Evolutionary conservation across 2,888 invertebrate genomes (phyloP).

Genomic region (Corythucha ciliata): DNA sequence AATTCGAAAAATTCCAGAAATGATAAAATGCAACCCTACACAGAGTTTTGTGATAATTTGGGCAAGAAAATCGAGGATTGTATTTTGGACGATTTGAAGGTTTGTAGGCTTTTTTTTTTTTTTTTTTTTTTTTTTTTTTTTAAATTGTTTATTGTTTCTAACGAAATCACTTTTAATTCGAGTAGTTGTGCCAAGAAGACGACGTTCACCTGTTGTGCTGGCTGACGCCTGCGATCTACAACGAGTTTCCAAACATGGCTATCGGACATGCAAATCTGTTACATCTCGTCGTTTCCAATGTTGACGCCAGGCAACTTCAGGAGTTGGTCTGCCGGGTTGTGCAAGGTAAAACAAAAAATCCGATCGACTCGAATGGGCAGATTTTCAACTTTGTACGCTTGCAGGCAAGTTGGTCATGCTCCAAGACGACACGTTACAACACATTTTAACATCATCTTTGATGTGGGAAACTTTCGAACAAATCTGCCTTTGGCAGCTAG

Average conservation of each 20-base stretch:
- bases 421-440: conserved; percentile 64
- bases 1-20: conserved; percentile 41
- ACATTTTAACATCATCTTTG: conserved; percentile 70
- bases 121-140: conserved; percentile 8
- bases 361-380: background rate
- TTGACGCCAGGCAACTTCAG: conserved; percentile 84
- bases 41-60: conserved; percentile 72
- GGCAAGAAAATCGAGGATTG: conserved; percentile 65
- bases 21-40: conserved; percentile 78
- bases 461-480: conserved; percentile 97
- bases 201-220: conserved; percentile 83
- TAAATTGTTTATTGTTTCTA: conserved; percentile 6
- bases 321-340: conserved; percentile 83
- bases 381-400: conserved; percentile 10
- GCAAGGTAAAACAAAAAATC: conserved; percentile 50
- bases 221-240: conserved; percentile 85
- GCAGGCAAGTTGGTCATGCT: conserved; percentile 57
- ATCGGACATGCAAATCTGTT: conserved; percentile 81
- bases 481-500: conserved; percentile 92
- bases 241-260: conserved; percentile 77
- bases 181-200: conserved; percentile 71
- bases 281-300: conserved; percentile 77
- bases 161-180: conserved; percentile 25
- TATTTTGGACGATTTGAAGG: conserved; percentile 71
- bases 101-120: conserved; percentile 36